These are phyloP conservation scores for Brachyhypopomus gauderio DNA, from an alignment of 2,113 vertebrate species.

Conservation along the genomic window DNA sequence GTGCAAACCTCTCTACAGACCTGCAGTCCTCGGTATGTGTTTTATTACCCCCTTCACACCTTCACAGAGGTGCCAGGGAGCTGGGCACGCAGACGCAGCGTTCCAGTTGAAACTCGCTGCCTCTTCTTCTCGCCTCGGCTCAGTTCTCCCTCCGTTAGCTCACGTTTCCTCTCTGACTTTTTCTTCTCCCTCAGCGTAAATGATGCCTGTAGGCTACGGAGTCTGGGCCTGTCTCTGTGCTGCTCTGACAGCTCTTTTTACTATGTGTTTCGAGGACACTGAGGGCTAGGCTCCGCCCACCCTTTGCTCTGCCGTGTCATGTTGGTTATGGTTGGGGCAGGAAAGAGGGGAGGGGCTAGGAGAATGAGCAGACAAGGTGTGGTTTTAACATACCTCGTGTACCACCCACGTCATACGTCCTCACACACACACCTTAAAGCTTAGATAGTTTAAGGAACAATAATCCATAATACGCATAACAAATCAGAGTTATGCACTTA, in stretches of 20 bases:
- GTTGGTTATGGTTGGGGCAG: conserved; percentile 39
- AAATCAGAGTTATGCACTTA: neutral
- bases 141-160: conserved; percentile 41
- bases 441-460: neutral
- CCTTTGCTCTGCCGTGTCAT: conserved; percentile 53
- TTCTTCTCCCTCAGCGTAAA: conserved; percentile 49
- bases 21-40: neutral
- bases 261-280: conserved; percentile 55
- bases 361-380: conserved; percentile 64
- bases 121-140: conserved; percentile 36
- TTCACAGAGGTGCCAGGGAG: conserved; percentile 21
- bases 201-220: conserved; percentile 69
- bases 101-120: conserved; percentile 49
- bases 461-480: neutral
- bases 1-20: neutral
- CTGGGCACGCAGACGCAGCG: conserved; percentile 48
- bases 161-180: conserved; percentile 56
- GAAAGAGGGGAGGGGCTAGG: conserved; percentile 42
- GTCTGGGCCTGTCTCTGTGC: conserved; percentile 66
- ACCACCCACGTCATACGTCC: conserved; percentile 29
- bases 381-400: conserved; percentile 55
- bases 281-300: conserved; percentile 63
- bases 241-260: conserved; percentile 51
- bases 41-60: conserved; percentile 48
- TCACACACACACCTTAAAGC: conserved; percentile 8